phyloP scores from a whole-genome alignment of 2,113 vertebrate species.

The Pterocles orientalis region DNA sequence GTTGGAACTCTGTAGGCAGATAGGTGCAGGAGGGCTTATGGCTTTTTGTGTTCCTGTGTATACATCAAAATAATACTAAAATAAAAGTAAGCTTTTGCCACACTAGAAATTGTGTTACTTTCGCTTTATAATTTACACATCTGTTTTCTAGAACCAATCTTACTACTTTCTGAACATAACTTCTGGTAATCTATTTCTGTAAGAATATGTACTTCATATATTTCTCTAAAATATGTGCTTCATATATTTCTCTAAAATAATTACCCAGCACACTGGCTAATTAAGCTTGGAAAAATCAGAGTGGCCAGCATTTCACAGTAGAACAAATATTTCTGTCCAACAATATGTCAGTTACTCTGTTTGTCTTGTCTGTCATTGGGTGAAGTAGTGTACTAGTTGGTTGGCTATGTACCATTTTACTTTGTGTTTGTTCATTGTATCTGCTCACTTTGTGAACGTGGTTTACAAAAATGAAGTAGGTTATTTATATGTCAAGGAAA shows the following conservation, averaged over 20 bases:
- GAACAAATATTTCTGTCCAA: not conserved
- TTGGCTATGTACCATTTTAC: too few relatives aligned
- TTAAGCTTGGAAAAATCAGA: not conserved
- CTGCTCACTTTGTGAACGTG: not conserved
- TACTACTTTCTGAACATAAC: not conserved
- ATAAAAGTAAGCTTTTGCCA: not conserved
- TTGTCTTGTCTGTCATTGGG: not conserved
- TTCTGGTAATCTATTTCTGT: not conserved
- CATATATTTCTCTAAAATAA: not conserved
- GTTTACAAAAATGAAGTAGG: not conserved
- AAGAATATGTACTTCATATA: not conserved
- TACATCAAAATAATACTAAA: not conserved
- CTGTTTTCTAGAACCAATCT: not conserved
- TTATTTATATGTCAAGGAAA: not conserved
- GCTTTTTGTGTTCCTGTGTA: not conserved
- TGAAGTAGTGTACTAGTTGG: not conserved
- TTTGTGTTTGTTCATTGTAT: not conserved
- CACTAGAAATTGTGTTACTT: not conserved
- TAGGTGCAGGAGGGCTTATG: not conserved
- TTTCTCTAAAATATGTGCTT: not conserved
- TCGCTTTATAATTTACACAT: not conserved
- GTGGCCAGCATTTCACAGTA: not conserved
- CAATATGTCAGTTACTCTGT: not conserved
- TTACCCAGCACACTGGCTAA: not conserved
- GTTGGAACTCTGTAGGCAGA: not conserved